Evolutionary conservation across 2,888 invertebrate species (phyloP).

Genomic region (Eustalomyia histrio): DNA sequence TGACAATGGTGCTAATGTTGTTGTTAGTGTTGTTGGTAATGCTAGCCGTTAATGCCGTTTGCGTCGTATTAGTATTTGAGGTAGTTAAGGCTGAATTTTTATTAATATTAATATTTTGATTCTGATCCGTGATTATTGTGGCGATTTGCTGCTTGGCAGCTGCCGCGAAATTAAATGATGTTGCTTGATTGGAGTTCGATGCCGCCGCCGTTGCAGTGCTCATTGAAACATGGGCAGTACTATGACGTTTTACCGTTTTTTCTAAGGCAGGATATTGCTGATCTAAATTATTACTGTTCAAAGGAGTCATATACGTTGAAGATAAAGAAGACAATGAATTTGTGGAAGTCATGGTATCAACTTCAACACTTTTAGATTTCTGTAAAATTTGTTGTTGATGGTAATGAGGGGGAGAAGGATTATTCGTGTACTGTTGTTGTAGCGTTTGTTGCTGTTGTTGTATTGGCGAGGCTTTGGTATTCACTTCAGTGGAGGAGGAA

Average conservation of each 20-base stretch:
- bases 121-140: conserved; percentile 37
- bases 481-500: conserved; percentile 17
- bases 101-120: conserved; percentile 43
- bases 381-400: conserved; percentile 71
- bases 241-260: conserved; percentile 79
- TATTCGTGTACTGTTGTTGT: conserved; percentile 47
- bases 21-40: conserved; percentile 51
- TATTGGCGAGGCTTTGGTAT: conserved; percentile 42
- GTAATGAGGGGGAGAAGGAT: conserved; percentile 46
- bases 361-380: conserved; percentile 79
- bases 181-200: conserved; percentile 45
- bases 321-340: conserved; percentile 27
- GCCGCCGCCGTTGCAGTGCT: conserved; percentile 15
- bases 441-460: conserved; percentile 50
- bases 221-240: conserved; percentile 71
- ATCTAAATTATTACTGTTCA: conserved; percentile 76
- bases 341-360: conserved; percentile 70
- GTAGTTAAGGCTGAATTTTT: conserved; percentile 64
- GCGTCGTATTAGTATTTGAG: conserved; percentile 59
- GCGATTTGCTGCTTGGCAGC: conserved; percentile 66
- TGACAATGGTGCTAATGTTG: conserved; percentile 43
- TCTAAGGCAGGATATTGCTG: conserved; percentile 80
- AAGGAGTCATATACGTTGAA: conserved; percentile 46
- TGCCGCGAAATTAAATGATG: conserved; percentile 67
- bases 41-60: conserved; percentile 60